These are phyloP conservation scores for Cephus spinipes DNA, from an alignment of 2,888 invertebrate genomes.

Conservation along the genomic window DNA sequence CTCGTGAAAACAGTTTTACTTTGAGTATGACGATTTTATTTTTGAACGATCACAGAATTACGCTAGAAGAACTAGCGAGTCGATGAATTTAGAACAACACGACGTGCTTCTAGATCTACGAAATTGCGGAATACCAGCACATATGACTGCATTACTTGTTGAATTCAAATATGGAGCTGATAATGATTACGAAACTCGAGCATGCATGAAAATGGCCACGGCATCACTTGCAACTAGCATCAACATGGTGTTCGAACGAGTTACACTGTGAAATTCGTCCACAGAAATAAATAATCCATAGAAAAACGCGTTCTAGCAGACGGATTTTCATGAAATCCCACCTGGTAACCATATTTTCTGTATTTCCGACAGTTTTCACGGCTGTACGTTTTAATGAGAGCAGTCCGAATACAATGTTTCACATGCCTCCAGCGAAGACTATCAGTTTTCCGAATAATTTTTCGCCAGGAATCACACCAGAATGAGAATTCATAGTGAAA, in stretches of 20 bases:
- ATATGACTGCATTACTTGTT: constrained; percentile 56
- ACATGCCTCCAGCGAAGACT: not conserved
- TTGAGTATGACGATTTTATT: not conserved
- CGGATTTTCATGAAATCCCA: constrained; percentile 16
- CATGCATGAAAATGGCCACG: constrained; percentile 65
- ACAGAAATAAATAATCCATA: not conserved
- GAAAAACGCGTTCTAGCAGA: constrained; percentile 6
- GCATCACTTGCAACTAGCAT: constrained; percentile 59
- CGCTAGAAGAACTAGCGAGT: not conserved
- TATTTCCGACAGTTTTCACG: not conserved
- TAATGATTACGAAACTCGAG: constrained; percentile 65
- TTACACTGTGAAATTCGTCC: not conserved
- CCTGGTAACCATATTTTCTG: constrained; percentile 24
- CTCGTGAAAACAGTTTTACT: not conserved
- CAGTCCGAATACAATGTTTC: constrained; percentile 6
- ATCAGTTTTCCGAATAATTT: not conserved
- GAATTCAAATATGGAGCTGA: constrained; percentile 66
- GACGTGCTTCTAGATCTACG: not conserved
- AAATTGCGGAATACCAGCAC: not conserved
- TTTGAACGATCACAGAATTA: not conserved
- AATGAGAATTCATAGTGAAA: constrained; percentile 15
- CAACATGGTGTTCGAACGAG: constrained; percentile 44
- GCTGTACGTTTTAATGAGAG: constrained; percentile 24
- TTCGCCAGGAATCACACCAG: not conserved
- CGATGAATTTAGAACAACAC: not conserved